phyloP scores from a whole-genome alignment of 2,797 vertebrate species.

The Poecilia velifera region DNA sequence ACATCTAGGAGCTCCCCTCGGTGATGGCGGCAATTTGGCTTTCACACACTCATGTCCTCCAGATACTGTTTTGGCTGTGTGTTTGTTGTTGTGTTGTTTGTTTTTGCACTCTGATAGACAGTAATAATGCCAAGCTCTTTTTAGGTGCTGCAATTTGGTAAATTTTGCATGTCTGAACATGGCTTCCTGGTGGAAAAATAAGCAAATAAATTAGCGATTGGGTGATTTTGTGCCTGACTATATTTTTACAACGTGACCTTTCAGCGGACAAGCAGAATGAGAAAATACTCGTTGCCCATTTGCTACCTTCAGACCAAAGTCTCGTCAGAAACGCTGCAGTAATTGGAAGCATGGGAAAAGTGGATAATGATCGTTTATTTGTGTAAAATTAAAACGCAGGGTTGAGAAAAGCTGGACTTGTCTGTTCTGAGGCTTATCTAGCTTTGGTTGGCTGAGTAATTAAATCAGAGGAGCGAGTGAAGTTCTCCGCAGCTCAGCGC shows the following conservation, averaged over 20 bases:
- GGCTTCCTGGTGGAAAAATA: conserved; percentile 14
- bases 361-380: conserved; percentile 75
- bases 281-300: not conserved
- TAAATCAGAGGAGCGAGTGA: conserved; percentile 76
- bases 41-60: conserved; percentile 70
- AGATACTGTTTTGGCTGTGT: conserved; percentile 42
- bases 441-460: conserved; percentile 74
- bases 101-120: conserved; percentile 45
- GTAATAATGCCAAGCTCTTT: conserved; percentile 38
- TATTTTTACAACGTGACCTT: conserved; percentile 8
- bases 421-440: conserved; percentile 66
- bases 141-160: conserved; percentile 27
- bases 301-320: conserved; percentile 42
- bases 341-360: conserved; percentile 68
- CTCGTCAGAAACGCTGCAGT: conserved; percentile 49
- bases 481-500: conserved; percentile 69
- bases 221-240: conserved; percentile 7
- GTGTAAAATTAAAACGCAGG: conserved; percentile 61
- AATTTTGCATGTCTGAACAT: conserved; percentile 13
- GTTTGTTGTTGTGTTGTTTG: conserved; percentile 32
- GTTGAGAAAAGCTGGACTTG: conserved; percentile 43
- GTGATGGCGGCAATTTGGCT: conserved; percentile 75
- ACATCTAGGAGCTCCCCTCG: conserved; percentile 63
- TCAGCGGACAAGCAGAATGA: conserved; percentile 18
- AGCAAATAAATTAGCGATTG: conserved; percentile 20